phyloP scores from a whole-genome alignment of 2,797 vertebrate genomes.

The Phrynocephalus forsythii region DNA sequence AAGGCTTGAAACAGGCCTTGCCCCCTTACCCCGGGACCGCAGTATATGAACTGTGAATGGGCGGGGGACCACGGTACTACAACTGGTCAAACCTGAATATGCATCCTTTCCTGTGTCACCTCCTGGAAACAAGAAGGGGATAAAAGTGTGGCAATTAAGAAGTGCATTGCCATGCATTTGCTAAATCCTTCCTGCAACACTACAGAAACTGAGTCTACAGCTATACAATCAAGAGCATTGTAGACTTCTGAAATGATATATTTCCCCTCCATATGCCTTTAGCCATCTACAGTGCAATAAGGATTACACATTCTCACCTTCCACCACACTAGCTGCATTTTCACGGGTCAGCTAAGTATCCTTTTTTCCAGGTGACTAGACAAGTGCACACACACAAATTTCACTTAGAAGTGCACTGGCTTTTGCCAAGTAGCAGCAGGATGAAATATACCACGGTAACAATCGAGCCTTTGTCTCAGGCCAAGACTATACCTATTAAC shows the following conservation, averaged over 20 bases:
- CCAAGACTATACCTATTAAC: constrained; percentile 85
- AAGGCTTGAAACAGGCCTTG: too few relatives aligned
- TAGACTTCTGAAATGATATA: constrained; percentile 63
- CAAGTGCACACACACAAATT: constrained; percentile 75
- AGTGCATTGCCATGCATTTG: constrained; percentile 39
- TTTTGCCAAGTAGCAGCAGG: constrained; percentile 81
- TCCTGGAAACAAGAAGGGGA: constrained; percentile 56
- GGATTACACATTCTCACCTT: constrained; percentile 70
- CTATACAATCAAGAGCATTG: constrained; percentile 61
- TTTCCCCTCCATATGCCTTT: constrained; percentile 43
- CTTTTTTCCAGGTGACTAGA: constrained; percentile 79
- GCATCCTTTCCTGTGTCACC: constrained; percentile 27
- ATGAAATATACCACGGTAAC: constrained; percentile 83
- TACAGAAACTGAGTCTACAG: constrained; percentile 52
- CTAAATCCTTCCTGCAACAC: constrained; percentile 53
- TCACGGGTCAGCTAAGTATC: constrained; percentile 75
- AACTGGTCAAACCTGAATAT: constrained; percentile 31
- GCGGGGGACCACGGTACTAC: not conserved
- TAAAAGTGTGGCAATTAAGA: constrained; percentile 61
- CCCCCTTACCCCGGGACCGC: too few relatives aligned
- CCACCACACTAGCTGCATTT: constrained; percentile 67
- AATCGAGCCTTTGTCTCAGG: constrained; percentile 87
- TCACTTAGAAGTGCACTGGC: constrained; percentile 77
- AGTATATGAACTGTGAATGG: too few relatives aligned
- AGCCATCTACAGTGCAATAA: constrained; percentile 63